Conservation (phyloP, 2,113 vertebrate genomes). For the Protobothrops mucrosquamatus region DNA sequence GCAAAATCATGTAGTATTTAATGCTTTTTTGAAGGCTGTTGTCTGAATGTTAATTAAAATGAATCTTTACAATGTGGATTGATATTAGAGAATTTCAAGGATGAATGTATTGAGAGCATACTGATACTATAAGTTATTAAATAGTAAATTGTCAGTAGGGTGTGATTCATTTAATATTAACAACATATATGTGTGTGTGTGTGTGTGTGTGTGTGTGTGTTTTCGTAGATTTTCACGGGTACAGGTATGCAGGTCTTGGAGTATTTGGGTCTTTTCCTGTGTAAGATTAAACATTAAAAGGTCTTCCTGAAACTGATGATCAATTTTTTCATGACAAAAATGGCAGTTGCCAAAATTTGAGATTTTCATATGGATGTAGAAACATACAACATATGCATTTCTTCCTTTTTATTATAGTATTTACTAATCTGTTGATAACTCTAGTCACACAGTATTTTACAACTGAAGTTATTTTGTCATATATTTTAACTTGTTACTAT, state of each 20-base stretch:
- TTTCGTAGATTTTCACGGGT: no score
- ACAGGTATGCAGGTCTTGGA: no score
- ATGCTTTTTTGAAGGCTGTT: constrained; percentile 33
- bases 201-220: no score
- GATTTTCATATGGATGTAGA: constrained; percentile 3
- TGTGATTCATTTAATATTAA: not conserved
- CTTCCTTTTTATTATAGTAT: constrained; percentile 16
- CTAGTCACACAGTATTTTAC: not conserved
- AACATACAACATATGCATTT: not conserved
- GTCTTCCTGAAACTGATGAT: constrained; percentile 25
- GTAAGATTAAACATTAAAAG: not conserved
- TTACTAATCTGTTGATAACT: not conserved
- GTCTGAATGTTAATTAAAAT: constrained; percentile 53
- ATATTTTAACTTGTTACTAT: not conserved
- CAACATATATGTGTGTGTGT: not conserved
- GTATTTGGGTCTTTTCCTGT: no score
- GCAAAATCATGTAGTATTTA: constrained; percentile 49
- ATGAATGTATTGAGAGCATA: not conserved
- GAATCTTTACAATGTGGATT: constrained; percentile 47
- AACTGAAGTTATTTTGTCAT: not conserved
- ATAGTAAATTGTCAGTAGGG: not conserved
- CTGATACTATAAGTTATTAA: constrained; percentile 17
- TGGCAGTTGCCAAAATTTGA: not conserved
- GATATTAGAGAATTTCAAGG: constrained; percentile 33
- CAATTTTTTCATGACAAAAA: not conserved